phyloP scores from a whole-genome alignment of 2,797 vertebrate genomes.

The Choloepus didactylus region DNA sequence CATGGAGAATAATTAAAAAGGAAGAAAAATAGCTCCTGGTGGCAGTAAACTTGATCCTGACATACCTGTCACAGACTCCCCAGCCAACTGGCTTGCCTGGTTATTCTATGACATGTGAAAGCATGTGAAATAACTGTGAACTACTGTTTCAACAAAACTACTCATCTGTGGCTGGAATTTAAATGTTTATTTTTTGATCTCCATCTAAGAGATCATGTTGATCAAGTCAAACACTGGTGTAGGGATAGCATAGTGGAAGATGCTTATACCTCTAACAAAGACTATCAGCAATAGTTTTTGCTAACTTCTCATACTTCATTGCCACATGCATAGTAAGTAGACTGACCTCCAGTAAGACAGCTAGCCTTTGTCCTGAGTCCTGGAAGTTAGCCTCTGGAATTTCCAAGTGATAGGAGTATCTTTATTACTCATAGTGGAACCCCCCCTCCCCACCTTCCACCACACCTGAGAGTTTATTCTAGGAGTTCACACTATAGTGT shows the following conservation, averaged over 20 bases:
- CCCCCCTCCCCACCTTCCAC: too few relatives aligned
- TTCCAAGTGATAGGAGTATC: too few relatives aligned
- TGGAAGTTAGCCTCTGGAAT: too few relatives aligned
- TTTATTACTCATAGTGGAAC: too few relatives aligned
- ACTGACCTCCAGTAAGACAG: too few relatives aligned
- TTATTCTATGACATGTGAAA: neutral
- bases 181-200: neutral
- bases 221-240: neutral
- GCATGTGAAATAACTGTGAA: neutral
- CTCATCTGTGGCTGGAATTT: neutral
- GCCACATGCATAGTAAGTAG: neutral
- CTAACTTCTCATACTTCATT: neutral
- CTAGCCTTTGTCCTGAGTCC: too few relatives aligned
- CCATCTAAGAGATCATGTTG: neutral
- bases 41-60: neutral
- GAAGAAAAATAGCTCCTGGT: neutral
- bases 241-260: neutral
- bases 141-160: neutral
- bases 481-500: too few relatives aligned
- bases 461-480: too few relatives aligned
- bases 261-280: fast-evolving
- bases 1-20: neutral
- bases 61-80: neutral
- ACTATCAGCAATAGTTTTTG: neutral
- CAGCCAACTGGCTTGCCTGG: neutral